Base-by-base conservation (phyloP, 2,888 invertebrate genomes). In the Oligia latruncula region DNA sequence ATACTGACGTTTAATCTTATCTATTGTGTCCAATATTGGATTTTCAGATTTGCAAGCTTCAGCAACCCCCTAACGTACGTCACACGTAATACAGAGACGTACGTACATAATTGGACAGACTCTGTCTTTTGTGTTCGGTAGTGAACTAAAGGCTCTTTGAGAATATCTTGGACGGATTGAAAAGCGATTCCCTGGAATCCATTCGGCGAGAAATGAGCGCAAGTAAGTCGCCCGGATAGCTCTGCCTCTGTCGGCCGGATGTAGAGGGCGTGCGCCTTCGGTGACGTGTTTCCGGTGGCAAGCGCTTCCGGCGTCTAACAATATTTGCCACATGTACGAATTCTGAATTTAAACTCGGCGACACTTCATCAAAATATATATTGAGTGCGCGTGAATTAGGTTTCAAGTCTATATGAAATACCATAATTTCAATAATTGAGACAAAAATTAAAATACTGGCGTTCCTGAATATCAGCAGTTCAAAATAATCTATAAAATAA, bases 241-340 rank as follows among this genome's bases (percentile, higher is more conserved):
- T 89, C 85, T 84, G 87, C 81, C 79, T 87, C 87, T 86, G 89
- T 80, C 81, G 78, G 79, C 79, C 88, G 92, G 90, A 90, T 83
- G 90, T 86, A 87, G 89, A 86, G 90, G 88, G 89, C 87, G 90
- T 80, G 78, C 84, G 80, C 89, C 83, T 90, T 91, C 92, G 87
- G 90, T 79, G 88, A 81, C 84, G 87, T 84, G 89, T 87, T 88
- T 92, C 92, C 91, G 87, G 84, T 87, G 83, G 86, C 85, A 86
- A 88, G 88, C 90, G 80, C 89, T 90, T 92, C 92, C 92, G 90
- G 77, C 82, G 75, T 80, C 89, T 92, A 92, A 92, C 88, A 90
- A 89, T 90, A 90, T 91, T 91, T 90, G 88, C 91, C 84, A 82
- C 88, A 85, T 90, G 85, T 88, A 88, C 81, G 83, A 70, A 83